Evolutionary conservation across 2,113 vertebrate species (phyloP).

Genomic region (Muntiacus muntjak): DNA sequence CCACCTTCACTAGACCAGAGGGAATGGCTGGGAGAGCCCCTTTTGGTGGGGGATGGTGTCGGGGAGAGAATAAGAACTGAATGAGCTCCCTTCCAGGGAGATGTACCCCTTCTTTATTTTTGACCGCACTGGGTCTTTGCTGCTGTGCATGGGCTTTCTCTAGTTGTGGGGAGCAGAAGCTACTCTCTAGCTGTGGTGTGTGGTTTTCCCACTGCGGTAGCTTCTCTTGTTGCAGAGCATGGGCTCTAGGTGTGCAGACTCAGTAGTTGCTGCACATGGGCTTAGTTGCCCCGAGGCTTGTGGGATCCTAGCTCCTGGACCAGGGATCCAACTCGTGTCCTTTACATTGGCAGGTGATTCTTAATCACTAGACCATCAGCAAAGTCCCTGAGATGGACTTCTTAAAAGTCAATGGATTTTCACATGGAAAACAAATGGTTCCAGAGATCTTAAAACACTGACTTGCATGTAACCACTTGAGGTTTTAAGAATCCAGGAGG

Average conservation of each 20-base stretch:
- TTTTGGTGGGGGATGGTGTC: rapidly evolving
- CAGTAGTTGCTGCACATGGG: neutral
- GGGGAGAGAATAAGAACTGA: neutral
- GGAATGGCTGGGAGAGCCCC: neutral
- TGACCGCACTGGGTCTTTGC: neutral
- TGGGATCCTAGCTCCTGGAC: neutral
- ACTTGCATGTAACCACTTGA: neutral
- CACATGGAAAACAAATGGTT: neutral
- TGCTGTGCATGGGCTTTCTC: neutral
- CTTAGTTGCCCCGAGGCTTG: neutral
- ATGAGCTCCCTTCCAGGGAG: neutral
- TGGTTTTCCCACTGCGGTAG: neutral
- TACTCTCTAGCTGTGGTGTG: neutral
- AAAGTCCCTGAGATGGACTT: neutral
- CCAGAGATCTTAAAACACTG: neutral
- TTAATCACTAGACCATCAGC: neutral
- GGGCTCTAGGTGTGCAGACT: neutral
- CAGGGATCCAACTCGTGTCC: neutral
- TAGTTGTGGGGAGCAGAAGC: neutral
- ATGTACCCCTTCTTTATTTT: neutral
- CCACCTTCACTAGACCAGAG: neutral
- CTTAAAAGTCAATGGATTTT: neutral
- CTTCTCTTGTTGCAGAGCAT: neutral
- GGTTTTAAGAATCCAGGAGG: neutral
- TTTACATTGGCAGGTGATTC: neutral